phyloP scores from a whole-genome alignment of 92 coral and sea anemone species.

The Epizoanthus stellaris region DNA sequence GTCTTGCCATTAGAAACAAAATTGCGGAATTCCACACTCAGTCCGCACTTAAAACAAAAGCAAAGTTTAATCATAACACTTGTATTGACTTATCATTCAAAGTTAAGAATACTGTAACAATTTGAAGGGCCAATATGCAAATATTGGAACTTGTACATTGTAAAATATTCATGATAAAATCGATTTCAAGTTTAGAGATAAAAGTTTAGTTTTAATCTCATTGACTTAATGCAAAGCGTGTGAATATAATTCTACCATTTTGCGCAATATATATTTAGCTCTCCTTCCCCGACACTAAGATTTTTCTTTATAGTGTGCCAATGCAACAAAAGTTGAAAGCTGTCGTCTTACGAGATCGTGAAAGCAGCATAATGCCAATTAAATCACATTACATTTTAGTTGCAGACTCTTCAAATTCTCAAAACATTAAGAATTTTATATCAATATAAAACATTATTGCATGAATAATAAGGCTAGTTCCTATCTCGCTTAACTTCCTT shows the following conservation, averaged over 20 bases:
- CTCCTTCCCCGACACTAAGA: too few relatives aligned
- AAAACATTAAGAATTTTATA: conserved; percentile 11
- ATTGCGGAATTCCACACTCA: too few relatives aligned
- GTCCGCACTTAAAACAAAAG: background rate
- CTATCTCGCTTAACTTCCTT: background rate
- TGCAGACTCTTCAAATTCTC: conserved; percentile 10
- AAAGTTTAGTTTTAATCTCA: background rate
- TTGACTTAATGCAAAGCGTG: conserved; percentile 2
- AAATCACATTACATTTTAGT: background rate
- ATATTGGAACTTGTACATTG: conserved; percentile 46
- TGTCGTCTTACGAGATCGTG: too few relatives aligned
- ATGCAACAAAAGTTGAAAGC: too few relatives aligned
- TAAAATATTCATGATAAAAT: conserved; percentile 64
- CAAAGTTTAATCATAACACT: background rate
- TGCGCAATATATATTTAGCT: background rate
- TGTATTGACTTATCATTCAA: background rate
- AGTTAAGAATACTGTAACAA: conserved; percentile 10
- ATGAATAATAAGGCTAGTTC: background rate
- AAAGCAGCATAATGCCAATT: background rate
- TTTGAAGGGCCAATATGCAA: conserved; percentile 55
- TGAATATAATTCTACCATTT: background rate
- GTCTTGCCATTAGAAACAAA: too few relatives aligned
- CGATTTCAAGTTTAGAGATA: conserved; percentile 12
- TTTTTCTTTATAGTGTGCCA: too few relatives aligned
- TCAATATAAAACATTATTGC: conserved; percentile 13